Conservation (phyloP, 2,113 vertebrate genomes). For the Zosterops japonicus region DNA sequence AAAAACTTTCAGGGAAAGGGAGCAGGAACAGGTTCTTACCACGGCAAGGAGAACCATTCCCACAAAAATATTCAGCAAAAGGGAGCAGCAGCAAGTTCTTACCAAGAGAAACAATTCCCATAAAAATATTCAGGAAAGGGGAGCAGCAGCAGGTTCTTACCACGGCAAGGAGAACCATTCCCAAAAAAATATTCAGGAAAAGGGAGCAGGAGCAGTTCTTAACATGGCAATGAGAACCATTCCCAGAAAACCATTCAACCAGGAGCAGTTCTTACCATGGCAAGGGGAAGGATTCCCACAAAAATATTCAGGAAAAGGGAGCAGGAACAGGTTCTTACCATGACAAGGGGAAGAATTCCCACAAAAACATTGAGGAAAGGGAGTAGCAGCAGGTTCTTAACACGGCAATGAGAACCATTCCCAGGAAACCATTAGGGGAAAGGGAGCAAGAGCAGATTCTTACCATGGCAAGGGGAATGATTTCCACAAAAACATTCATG, state of each 20-base stretch:
- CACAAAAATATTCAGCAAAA: neutral
- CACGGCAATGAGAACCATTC: constrained; percentile 82
- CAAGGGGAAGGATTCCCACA: fast-evolving
- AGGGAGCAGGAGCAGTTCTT: neutral
- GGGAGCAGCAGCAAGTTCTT: neutral
- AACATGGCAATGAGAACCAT: too few relatives aligned
- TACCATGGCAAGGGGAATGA: too few relatives aligned
- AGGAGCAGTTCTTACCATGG: neutral
- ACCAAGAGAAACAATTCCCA: fast-evolving
- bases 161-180: constrained; percentile 88
- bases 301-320: too few relatives aligned
- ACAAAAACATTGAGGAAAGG: neutral
- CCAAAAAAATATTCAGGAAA: too few relatives aligned
- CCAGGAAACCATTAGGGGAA: too few relatives aligned
- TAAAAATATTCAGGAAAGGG: neutral
- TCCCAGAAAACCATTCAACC: too few relatives aligned
- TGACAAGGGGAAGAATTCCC: fast-evolving
- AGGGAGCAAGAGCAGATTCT: too few relatives aligned
- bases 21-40: constrained; percentile 68
- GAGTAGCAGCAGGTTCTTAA: constrained; percentile 66
- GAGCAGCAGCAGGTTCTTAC: constrained; percentile 67
- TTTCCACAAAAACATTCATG: too few relatives aligned
- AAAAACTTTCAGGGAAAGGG: neutral
- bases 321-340: neutral
- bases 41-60: constrained; percentile 87